These are phyloP conservation scores for Chiropotes sagulatus DNA, from an alignment of 2,797 vertebrate genomes.

Conservation along the genomic window DNA sequence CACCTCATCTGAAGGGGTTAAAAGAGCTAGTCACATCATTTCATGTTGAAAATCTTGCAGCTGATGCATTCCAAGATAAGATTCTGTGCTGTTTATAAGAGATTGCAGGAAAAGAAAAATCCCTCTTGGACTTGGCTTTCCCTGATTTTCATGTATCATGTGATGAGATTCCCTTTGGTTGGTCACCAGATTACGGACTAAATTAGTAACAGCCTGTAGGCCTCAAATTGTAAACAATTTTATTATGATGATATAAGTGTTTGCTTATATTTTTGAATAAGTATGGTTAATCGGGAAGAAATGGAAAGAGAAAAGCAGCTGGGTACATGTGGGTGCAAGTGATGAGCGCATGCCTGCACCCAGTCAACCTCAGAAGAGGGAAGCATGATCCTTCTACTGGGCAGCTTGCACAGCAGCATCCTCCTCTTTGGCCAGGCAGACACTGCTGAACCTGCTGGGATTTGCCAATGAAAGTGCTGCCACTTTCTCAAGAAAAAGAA, in stretches of 20 bases:
- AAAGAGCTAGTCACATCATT: background rate
- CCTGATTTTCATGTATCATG: background rate
- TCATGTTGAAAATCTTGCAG: background rate
- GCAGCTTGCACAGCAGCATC: background rate
- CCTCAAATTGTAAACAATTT: slow-evolving; percentile 43
- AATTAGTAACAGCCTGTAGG: background rate
- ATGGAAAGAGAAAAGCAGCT: background rate
- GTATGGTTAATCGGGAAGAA: background rate
- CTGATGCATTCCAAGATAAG: background rate
- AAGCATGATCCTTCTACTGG: background rate
- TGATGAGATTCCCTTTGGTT: slow-evolving; percentile 15
- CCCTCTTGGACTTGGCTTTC: background rate
- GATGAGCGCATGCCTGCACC: background rate
- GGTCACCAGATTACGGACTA: background rate
- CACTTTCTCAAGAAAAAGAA: background rate
- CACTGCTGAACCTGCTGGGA: background rate
- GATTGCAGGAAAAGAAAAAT: background rate
- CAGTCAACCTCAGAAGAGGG: background rate
- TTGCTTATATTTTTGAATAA: background rate
- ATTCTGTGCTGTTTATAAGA: background rate
- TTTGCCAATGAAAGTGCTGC: background rate
- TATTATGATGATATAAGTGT: background rate
- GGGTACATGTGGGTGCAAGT: background rate
- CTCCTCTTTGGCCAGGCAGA: background rate
- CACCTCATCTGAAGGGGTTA: background rate